Percentiles rank a stretch among this genome's conserved stretches.
phyloP scores from a whole-genome alignment of 1,140 invertebrate genomes.

The Atta cephalotes region DNA sequence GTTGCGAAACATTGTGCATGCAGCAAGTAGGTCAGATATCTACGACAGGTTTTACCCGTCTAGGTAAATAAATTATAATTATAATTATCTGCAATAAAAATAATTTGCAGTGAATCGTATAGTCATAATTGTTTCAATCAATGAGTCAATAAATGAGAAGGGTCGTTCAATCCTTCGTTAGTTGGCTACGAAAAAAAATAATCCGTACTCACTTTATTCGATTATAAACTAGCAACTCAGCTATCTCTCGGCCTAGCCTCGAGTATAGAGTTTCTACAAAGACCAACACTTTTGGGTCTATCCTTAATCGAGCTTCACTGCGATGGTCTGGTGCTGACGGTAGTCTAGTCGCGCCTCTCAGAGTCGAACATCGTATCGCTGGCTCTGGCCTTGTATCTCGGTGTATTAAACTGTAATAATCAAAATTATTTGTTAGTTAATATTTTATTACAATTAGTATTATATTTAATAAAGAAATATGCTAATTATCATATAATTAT shows the following conservation, averaged over 20 bases:
- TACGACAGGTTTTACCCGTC: neutral
- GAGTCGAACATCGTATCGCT: slow-evolving; percentile 92
- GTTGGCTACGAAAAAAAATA: neutral
- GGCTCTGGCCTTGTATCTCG: slow-evolving; percentile 92
- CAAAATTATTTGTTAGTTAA: neutral
- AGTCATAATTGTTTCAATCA: neutral
- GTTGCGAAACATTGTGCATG: slow-evolving; percentile 25
- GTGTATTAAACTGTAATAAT: slow-evolving; percentile 89
- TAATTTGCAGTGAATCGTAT: neutral
- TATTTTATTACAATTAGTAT: neutral
- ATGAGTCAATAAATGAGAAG: slow-evolving; percentile 16
- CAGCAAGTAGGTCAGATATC: slow-evolving; percentile 30
- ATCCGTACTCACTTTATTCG: slow-evolving; percentile 93
- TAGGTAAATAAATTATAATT: slow-evolving; percentile 17
- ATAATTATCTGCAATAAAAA: slow-evolving; percentile 23
- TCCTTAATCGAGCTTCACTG: slow-evolving; percentile 92
- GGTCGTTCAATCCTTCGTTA: neutral
- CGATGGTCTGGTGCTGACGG: slow-evolving; percentile 92
- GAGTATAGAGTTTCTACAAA: slow-evolving; percentile 98
- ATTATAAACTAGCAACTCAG: slow-evolving; percentile 96
- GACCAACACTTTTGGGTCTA: slow-evolving; percentile 96
- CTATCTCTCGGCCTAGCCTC: slow-evolving; percentile 95
- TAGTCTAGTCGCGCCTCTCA: slow-evolving; percentile 88
- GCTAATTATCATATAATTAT: neutral
- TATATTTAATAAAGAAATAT: neutral